These are phyloP conservation scores for Diabrotica undecimpunctata DNA, from an alignment of 1,140 invertebrate species.

Conservation along the genomic window DNA sequence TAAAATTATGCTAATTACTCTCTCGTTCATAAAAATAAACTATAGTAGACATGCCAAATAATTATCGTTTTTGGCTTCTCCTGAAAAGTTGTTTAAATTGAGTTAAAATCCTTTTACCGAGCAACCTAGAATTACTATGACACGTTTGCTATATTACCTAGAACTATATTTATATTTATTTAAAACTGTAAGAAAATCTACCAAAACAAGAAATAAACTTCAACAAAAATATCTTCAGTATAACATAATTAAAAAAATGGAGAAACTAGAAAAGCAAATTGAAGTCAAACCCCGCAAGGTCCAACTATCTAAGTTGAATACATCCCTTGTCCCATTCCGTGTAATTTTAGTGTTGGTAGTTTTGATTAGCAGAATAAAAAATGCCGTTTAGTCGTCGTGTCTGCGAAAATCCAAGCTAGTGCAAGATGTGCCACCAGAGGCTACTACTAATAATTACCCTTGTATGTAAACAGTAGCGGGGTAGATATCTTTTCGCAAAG, in stretches of 20 bases:
- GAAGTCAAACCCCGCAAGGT: not conserved
- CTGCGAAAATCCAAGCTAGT: conserved; percentile 35
- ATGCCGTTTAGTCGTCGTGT: conserved; percentile 24
- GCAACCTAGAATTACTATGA: too few species aligned
- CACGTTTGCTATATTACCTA: too few species aligned
- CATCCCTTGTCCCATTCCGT: conserved; percentile 18
- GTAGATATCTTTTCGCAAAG: not conserved
- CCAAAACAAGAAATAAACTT: too few species aligned
- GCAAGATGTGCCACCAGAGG: conserved; percentile 41
- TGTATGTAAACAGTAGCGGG: conserved; percentile 16
- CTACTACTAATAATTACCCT: conserved; percentile 45
- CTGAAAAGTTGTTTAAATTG: too few species aligned
- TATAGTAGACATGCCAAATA: too few species aligned
- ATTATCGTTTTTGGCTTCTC: too few species aligned
- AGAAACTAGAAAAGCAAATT: not conserved
- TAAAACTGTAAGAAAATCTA: too few species aligned
- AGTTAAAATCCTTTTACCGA: too few species aligned
- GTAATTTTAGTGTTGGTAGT: conserved; percentile 28
- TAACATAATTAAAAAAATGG: not conserved
- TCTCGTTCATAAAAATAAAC: too few species aligned
- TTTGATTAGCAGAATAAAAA: conserved; percentile 30
- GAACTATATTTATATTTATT: too few species aligned
- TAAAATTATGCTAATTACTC: too few species aligned
- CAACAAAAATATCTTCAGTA: too few species aligned
- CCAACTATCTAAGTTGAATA: conserved; percentile 23